Conservation (phyloP, 2,113 vertebrate species). For the Ctenodactylus gundi region DNA sequence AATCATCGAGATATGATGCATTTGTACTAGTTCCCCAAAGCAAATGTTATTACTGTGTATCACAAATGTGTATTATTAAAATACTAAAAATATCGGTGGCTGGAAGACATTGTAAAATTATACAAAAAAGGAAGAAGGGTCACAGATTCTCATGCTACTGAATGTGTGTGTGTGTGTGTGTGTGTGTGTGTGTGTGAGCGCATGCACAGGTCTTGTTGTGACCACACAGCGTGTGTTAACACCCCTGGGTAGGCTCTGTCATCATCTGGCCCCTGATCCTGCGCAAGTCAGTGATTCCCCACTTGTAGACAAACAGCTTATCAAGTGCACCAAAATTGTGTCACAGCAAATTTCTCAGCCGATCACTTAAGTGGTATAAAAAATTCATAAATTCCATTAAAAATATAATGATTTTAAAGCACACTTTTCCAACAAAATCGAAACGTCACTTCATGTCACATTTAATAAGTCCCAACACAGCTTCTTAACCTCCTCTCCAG, state of each 20-base stretch:
- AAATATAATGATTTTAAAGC: constrained; percentile 60
- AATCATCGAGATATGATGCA: no score
- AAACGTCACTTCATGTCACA: background rate
- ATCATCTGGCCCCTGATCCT: background rate
- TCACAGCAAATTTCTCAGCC: background rate
- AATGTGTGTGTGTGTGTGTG: background rate
- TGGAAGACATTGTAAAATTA: background rate
- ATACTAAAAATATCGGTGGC: background rate
- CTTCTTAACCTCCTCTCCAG: constrained; percentile 18
- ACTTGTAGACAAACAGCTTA: accelerated
- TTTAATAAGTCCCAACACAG: constrained; percentile 16
- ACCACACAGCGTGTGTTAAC: accelerated
- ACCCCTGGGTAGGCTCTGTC: accelerated
- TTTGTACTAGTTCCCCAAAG: no score
- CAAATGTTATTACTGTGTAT: no score
- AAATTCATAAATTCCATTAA: constrained; percentile 46
- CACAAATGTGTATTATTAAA: no score
- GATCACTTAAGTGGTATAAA: background rate
- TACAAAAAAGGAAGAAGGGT: background rate
- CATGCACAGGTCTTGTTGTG: background rate
- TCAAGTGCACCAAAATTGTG: background rate
- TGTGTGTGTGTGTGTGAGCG: background rate
- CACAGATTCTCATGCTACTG: accelerated
- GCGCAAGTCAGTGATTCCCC: no score
- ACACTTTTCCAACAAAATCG: constrained; percentile 20